Base-by-base conservation (phyloP, 2,113 vertebrate species). In the Ailuropoda melanoleuca region DNA sequence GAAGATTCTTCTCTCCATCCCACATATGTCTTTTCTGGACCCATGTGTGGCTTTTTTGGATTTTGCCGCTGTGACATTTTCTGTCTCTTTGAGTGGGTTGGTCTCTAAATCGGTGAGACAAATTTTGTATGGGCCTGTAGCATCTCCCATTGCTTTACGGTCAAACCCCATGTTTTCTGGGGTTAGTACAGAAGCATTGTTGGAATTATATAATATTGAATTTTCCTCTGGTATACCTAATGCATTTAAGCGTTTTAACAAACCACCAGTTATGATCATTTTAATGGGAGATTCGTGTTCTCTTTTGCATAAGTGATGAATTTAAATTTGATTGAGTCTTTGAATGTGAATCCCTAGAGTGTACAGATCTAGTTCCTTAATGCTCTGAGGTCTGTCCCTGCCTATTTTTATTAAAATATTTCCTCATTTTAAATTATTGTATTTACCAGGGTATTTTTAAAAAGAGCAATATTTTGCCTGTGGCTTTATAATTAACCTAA, bases 291-390 rank as follows among this genome's bases (percentile, higher is more conserved):
- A 97, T 86, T 95, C 13, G 9, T 93, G 90, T 97, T 96, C 83
- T 48, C 4, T 95, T 98, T 97, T 93, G 87, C 94, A 62, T 96
- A 92, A 75, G 34, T 87, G 87, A 96, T 97, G 90, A 95, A 82
- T 93, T 92, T 97, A 93, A 95, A 97, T 97, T 88, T 93, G 95
- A 97, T 97, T 97, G 95, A 90, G 68, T 92, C 95, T 95, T 93
- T 75, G 92, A 92, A 93, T 89, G 74, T 72, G 72, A 96, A 96
- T 78, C 97, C 80, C 96, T 77, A 34, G 94, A 92, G 97, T 80
- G 58, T 89, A 92, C 80, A 90, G 60, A 95, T 94, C 48, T 68
- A 74, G 84, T 95, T 82, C 80, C 60, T 96, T 90, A 96, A 84
- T 97, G 94, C 87, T 95, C 90, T 78, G 66, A 93, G 43, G 66